phyloP scores from a whole-genome alignment of 2,113 vertebrate genomes.

The Ammodytes marinus region DNA sequence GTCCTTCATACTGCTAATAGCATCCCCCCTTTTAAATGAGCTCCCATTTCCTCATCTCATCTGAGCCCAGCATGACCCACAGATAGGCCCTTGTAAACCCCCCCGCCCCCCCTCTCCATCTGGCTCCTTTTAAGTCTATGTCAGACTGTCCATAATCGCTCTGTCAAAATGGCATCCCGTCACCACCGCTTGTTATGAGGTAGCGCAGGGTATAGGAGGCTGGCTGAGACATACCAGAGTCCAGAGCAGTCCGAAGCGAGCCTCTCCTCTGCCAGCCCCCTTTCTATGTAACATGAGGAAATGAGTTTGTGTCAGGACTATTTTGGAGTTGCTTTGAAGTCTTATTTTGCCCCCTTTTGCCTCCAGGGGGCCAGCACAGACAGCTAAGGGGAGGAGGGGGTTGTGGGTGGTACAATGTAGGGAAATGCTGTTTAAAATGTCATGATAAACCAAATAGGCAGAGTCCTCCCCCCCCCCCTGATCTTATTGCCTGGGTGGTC shows the following conservation, averaged over 20 bases:
- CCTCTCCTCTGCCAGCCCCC: conserved; percentile 57
- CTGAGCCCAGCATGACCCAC: conserved; percentile 67
- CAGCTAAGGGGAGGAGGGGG: conserved; percentile 31
- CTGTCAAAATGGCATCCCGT: conserved; percentile 77
- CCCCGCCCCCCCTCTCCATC: conserved; percentile 63
- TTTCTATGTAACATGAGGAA: conserved; percentile 82
- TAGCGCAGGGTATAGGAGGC: conserved; percentile 58
- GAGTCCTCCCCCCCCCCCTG: conserved; percentile 1
- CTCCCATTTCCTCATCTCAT: conserved; percentile 77
- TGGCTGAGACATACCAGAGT: conserved; percentile 73
- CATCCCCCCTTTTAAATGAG: conserved; percentile 64
- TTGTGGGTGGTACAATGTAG: conserved; percentile 59
- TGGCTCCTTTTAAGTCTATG: conserved; percentile 77
- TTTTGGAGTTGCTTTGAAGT: conserved; percentile 87
- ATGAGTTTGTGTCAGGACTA: conserved; percentile 86
- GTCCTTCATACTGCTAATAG: conserved; percentile 66
- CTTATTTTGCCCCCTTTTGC: conserved; percentile 81
- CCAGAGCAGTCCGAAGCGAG: conserved; percentile 52
- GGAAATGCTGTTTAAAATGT: conserved; percentile 62
- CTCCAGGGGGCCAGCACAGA: conserved; percentile 77
- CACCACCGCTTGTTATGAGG: conserved; percentile 73
- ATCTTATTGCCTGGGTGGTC: conserved; percentile 62
- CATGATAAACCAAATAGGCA: conserved; percentile 67
- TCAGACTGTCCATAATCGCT: conserved; percentile 77
- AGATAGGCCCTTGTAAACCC: conserved; percentile 67